Evolutionary conservation across 2,797 vertebrate species (phyloP).

Genomic region (Propithecus deckenii): DNA sequence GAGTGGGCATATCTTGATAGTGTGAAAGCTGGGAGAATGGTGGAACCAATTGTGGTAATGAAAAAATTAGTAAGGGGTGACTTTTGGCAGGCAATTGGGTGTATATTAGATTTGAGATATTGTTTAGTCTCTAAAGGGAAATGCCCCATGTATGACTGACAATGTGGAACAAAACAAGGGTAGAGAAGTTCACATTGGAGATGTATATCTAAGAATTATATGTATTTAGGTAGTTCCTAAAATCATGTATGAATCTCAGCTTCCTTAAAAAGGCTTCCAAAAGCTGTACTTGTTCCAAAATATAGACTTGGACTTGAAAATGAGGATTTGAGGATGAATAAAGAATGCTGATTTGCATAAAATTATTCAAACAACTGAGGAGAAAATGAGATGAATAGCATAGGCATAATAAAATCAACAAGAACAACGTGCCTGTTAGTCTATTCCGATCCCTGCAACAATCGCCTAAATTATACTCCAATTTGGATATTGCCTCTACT

Average conservation of each 20-base stretch:
- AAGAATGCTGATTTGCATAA: slow-evolving; percentile 64
- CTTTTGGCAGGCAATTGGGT: background rate
- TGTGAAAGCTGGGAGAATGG: background rate
- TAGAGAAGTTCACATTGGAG: background rate
- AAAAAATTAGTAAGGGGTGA: background rate
- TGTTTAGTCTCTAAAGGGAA: slow-evolving; percentile 7
- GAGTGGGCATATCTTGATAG: background rate
- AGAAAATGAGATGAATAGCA: slow-evolving; percentile 66
- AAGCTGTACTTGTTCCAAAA: slow-evolving; percentile 59
- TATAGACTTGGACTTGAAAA: slow-evolving; percentile 60
- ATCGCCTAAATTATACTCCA: slow-evolving; percentile 49
- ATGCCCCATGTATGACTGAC: background rate
- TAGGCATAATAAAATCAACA: slow-evolving; percentile 66
- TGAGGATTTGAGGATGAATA: slow-evolving; percentile 55
- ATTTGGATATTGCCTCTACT: slow-evolving; percentile 46
- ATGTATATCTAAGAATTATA: slow-evolving; percentile 45
- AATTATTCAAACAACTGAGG: slow-evolving; percentile 59
- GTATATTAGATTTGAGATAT: slow-evolving; percentile 37
- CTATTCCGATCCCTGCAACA: slow-evolving; percentile 45
- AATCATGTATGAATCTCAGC: slow-evolving; percentile 48
- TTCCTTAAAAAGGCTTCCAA: slow-evolving; percentile 51
- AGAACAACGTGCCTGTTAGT: slow-evolving; percentile 38
- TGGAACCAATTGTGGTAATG: background rate
- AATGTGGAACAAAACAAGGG: background rate
- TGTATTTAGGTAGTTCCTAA: slow-evolving; percentile 47